A percentile compares a stretch with the other conserved stretches of the same genome.
Conservation (phyloP, 1,140 invertebrate species). For the Hypothenemus hampei region DNA sequence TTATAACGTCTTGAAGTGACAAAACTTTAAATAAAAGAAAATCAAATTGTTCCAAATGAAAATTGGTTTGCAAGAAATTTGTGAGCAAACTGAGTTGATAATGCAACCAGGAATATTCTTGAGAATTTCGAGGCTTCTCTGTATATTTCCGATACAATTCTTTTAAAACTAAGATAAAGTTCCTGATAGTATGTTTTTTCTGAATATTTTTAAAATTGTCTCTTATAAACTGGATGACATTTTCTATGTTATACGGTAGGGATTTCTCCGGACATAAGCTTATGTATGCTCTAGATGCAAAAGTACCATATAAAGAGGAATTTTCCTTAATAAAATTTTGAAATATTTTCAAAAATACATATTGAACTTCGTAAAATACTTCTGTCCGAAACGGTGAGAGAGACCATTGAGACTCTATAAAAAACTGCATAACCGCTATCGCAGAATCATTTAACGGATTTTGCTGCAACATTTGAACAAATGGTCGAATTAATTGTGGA, state of each 20-base stretch:
- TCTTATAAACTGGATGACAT: constrained; percentile 22
- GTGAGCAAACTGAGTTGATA: background rate
- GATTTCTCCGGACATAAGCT: constrained; percentile 20
- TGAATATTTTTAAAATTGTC: constrained; percentile 18
- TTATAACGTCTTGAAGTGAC: background rate
- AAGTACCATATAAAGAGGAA: constrained; percentile 28
- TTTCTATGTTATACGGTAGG: constrained; percentile 16
- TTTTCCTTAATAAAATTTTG: constrained; percentile 24
- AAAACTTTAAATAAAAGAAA: constrained; percentile 19
- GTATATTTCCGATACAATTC: constrained; percentile 29
- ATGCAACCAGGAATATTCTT: too few relatives aligned
- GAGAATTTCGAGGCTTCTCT: background rate
- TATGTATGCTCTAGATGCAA: constrained; percentile 25
- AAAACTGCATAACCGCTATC: constrained; percentile 29
- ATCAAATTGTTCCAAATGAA: constrained; percentile 16
- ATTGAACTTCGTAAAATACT: background rate
- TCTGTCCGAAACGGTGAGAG: background rate
- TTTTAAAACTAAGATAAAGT: constrained; percentile 23
- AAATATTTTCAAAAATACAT: constrained; percentile 24
- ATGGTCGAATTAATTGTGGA: constrained; percentile 15
- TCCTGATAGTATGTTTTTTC: constrained; percentile 20
- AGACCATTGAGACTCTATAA: constrained; percentile 29
- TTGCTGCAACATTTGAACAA: constrained; percentile 19
- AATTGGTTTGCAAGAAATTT: background rate
- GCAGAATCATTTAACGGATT: constrained; percentile 20